Base-by-base conservation (phyloP, 2,888 invertebrate species). In the Alsophila aescularia region DNA sequence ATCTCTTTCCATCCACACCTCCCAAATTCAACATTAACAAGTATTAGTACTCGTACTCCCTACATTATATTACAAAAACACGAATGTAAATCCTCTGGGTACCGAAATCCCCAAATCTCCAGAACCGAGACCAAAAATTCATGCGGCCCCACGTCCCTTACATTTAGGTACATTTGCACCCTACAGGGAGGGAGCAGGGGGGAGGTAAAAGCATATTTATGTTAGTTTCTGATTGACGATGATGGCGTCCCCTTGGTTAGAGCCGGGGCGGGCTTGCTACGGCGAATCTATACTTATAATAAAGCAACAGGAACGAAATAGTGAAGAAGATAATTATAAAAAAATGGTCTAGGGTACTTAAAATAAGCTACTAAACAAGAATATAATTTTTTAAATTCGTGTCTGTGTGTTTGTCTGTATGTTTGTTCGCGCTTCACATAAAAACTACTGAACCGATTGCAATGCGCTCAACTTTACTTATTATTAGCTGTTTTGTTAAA, bases 151-250 rank as follows among this genome's bases (percentile, higher is more conserved):
- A 48, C 48, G 48, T 34, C 44, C 44, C 35, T 29, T 29, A 31
- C 18, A 29, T 43, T 49, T 44, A 50, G 55, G 55, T 52, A 59
- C 58, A 51, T 56, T 62, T 58, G 62, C 58, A 53, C 62, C 56
- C 62, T 53, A 16, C 21, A 44, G 50, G 50, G 29, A 4, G 9
- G 13, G 13, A 32, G 49, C 39, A 4, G 58, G 58, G 60, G 68
- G 69, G 67, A 66, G 75, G 78, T 81, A 80, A 82, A 87, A 90
- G 90, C 89, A 89, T 90, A 89, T 88, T 88, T 90, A 88, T 90
- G 90, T 90, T 83, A 85, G 85, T 83, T 84, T 78, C 85, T 84
- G 88, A 89, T 79, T 80, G 79, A 80, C 80, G 79, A 77, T 75
- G 78, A 78, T 75, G 79, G 68, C 66, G 72, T 71, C 73, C 79